Evolutionary conservation across 2,113 vertebrate genomes (phyloP), one percentile per base, ranked within the genome.

Genomic region (Damaliscus lunatus): DNA sequence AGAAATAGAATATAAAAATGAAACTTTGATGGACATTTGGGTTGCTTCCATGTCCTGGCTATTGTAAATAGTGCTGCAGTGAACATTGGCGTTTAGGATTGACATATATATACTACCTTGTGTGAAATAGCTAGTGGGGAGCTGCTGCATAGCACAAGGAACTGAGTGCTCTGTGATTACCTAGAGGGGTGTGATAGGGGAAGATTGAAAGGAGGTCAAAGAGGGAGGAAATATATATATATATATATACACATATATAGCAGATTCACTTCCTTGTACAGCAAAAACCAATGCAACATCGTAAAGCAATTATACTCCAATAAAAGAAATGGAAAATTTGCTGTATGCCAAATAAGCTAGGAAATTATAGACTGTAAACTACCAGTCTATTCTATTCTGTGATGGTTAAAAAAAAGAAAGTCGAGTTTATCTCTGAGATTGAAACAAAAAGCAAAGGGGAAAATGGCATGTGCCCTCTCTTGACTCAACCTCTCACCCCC

Each of bases 1-100:
- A 88, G 88, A 95, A 94, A 74, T 6, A 57, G 10, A n/a, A 78
- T 9, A 62, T 87, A 74, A 85, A 95, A 83, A 52, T 13, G 29
- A 78, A 94, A 64, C 12, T 55, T 27, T 8, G 33, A 27, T 43
- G 71, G 71, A 27, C 71, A 25, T 4, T 25, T 27, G 40, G 71
- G 40, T 43, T 77, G 71, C 71, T 43, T 77, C 40, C 71, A 43
- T 7, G 71, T 77, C 71, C 71, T 77, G 71, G 40, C 71, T 77
- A 7, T 77, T 77, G 40, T 77, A 77, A 77, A 43, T 7, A 77
- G 40, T 43, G 71, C 71, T 27, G 71, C 71, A 27, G 23, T 14
- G 40, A 43, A 43, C 11, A 77, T 0, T 74, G 36, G 23, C 1
- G 0, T 25, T 43, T 77, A 7, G 40, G 23, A 77, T 43, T 15